Base-by-base conservation (phyloP, 2,797 vertebrate species). In the Miichthys miiuy region DNA sequence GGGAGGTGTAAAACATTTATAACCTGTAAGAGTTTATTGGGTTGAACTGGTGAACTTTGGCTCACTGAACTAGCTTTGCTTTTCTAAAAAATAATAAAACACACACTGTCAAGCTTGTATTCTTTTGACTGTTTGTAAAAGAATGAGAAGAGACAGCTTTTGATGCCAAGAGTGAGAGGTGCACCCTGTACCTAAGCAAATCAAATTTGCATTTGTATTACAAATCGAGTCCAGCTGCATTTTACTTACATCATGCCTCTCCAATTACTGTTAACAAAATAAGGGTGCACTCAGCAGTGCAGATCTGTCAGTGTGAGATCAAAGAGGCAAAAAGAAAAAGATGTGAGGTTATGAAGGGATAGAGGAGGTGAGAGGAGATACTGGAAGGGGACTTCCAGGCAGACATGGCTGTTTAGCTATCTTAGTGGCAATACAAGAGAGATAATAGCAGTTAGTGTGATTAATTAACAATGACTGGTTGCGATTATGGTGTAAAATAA, bases 151-250 rank as follows among this genome's bases (percentile, higher is more conserved):
- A 74, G 61, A 72, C 23, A 38, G 63, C 57, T 77, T 14, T 14
- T 52, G 66, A 72, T 58, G 77, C 76, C 68, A 41, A 16, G 48
- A 86, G 69, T 17, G n/a, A 79, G 85, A 83, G 68, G 70, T 80
- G 72, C 73, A 67, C 9, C 21, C 71, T 30, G 68, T 61, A 79
- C 75, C 67, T 38, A 27, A 76, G 60, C 54, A 78, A 85, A 88
- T 87, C 61, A 55, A 76, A 89, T 90, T 73, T 88, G 55, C 61
- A 52, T 87, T 77, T 70, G 75, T 62, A 66, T 62, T 71, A 68
- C 76, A 87, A 89, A 85, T 82, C 5, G 16, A 80, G 79, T 74
- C 72, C 85, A 82, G 86, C 82, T 91, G 84, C 71, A 56, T 83
- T 79, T 81, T 30, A 61, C 78, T 52, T 61, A 38, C 69, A 77